Conservation (phyloP, 2,888 invertebrate genomes). For the Dyspetes luteomarginatus region DNA sequence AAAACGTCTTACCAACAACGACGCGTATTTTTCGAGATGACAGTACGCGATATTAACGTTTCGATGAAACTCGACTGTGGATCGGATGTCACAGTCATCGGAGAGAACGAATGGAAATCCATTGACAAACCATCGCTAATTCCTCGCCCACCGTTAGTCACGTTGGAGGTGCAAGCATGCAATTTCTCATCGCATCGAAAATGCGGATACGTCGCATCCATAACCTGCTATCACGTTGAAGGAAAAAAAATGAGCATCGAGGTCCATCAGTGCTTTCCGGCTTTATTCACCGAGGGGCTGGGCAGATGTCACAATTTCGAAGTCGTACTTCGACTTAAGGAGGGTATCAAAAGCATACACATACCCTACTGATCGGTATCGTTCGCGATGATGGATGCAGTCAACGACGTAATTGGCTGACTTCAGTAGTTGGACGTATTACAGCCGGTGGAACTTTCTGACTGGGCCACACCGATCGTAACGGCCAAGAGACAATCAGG, state of each 20-base stretch:
- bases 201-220: not conserved
- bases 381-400: conserved; percentile 57
- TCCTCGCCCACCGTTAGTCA: conserved; percentile 40
- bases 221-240: not conserved
- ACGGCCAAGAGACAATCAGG: conserved; percentile 64
- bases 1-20: conserved; percentile 19
- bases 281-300: conserved; percentile 42
- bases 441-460: conserved; percentile 58
- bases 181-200: conserved; percentile 36
- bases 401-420: conserved; percentile 62
- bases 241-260: not conserved
- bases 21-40: conserved; percentile 21
- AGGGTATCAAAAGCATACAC: conserved; percentile 63
- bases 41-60: conserved; percentile 9
- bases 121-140: conserved; percentile 37
- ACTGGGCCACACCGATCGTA: conserved; percentile 67
- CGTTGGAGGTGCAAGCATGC: conserved; percentile 38
- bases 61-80: conserved; percentile 47
- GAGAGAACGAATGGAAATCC: conserved; percentile 38
- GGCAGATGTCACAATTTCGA: conserved; percentile 44
- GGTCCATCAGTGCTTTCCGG: conserved; percentile 37
- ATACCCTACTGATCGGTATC: conserved; percentile 65
- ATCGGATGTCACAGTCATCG: conserved; percentile 49
- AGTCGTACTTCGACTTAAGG: conserved; percentile 60
- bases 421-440: conserved; percentile 64